Base-by-base conservation (phyloP, 2,113 vertebrate species). In the Thamnophis sirtalis region DNA sequence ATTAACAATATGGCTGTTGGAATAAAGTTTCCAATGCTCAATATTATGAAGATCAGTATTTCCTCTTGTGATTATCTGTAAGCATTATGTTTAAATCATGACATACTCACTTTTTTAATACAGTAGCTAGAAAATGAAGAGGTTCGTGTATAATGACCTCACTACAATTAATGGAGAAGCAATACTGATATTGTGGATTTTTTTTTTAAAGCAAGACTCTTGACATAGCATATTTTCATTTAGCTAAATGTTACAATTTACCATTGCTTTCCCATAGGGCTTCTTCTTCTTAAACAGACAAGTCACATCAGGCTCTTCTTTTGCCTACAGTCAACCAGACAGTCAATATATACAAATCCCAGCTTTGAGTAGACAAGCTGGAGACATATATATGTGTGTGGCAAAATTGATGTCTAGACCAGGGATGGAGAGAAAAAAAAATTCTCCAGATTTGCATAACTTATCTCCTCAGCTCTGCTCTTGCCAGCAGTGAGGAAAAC, bases 1-100 rank as follows among this genome's bases (percentile, higher is more conserved):
- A 96, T 95, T 96, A 95, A 91, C 84, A 89, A 89, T 54, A 87
- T 94, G 17, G 92, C 28, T 92, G 92, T 91, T 85, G 58, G 38
- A 95, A 90, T 33, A 93, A 60, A 50, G 85, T 87, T 33, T 85
- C 17, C 22, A 58, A 54, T 84, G 84, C 92, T 86, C 89, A 89
- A 0, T 49, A 43, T 89, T 80, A 91, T 28, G 87, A 95, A 94
- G 89, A 92, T 6, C 0, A 0, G 51, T 60, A 54, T 48, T 7
- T 93, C 93, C 89, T 93, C 68, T 92, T 89, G 84, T 63, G 68
- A 93, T 87, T 88, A 94, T 90, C 94, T 94, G 1, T 19, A 95
- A 91, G 60, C 85, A 87, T 54, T 80, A 2, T n/a, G 53, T 92
- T 92, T 85, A 87, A 92, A 5, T 89, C 88, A 89, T 50, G 84